phyloP scores from a whole-genome alignment of 2,888 invertebrate species.

The Tetragonisca angustula region DNA sequence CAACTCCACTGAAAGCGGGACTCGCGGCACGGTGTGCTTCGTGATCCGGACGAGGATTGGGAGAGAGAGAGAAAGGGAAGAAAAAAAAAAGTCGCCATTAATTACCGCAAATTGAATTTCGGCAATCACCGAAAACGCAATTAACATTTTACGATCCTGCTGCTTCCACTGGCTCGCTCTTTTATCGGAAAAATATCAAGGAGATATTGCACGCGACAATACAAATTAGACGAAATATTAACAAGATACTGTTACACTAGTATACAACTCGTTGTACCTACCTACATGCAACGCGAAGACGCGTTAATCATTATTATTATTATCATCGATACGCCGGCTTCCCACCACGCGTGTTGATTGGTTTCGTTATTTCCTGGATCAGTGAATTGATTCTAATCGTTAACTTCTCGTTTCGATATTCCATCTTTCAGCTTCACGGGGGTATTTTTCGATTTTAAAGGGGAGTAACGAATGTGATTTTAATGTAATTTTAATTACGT shows the following conservation, averaged over 20 bases:
- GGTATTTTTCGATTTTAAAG: not conserved
- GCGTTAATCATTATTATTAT: constrained; percentile 15
- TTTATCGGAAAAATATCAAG: constrained; percentile 20
- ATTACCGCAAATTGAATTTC: constrained; percentile 44
- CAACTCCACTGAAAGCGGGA: constrained; percentile 21
- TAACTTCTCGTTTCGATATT: not conserved
- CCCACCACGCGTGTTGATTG: not conserved
- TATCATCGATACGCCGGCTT: not conserved
- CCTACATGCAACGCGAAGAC: not conserved
- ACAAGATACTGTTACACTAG: constrained; percentile 4
- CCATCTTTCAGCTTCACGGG: too few relatives aligned
- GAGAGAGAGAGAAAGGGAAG: not conserved
- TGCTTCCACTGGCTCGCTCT: not conserved
- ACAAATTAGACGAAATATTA: constrained; percentile 19
- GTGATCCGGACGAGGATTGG: not conserved
- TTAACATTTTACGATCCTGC: constrained; percentile 23
- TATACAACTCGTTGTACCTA: not conserved
- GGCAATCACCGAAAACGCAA: constrained; percentile 23
- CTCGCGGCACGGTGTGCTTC: not conserved
- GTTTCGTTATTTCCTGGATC: not conserved
- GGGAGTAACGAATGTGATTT: not conserved
- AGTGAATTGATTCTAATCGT: not conserved
- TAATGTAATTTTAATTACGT: too few relatives aligned
- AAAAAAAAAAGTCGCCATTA: constrained; percentile 24
- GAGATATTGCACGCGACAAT: not conserved